A percentile compares a stretch with the other conserved stretches of the same genome.
These are phyloP conservation scores for Macropus fuliginosus DNA, from an alignment of 2,797 vertebrate genomes.

Conservation along the genomic window DNA sequence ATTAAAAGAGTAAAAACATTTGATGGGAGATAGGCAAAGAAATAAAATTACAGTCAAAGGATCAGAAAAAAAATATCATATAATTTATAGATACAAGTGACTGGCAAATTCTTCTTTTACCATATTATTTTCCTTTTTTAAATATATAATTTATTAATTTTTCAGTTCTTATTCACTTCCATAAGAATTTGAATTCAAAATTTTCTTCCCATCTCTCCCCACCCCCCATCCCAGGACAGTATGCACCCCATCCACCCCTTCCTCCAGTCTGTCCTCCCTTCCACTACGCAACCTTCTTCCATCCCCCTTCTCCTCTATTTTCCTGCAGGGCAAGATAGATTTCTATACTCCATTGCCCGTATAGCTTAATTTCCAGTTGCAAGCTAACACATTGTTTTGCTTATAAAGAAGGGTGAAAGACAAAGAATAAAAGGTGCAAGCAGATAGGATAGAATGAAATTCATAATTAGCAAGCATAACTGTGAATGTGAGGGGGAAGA, in stretches of 20 bases:
- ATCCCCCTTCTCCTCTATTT: too few species aligned
- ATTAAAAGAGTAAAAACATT: background rate
- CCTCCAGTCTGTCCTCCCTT: too few species aligned
- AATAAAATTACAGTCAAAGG: background rate
- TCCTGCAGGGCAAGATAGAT: too few species aligned
- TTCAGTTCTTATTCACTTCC: too few species aligned
- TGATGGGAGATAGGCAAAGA: background rate
- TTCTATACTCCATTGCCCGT: too few species aligned
- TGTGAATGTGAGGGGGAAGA: background rate
- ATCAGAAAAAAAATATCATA: background rate
- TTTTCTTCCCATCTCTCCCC: too few species aligned
- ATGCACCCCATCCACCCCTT: too few species aligned
- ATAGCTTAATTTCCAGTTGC: too few species aligned
- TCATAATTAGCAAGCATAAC: background rate
- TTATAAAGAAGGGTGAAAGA: background rate
- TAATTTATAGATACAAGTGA: background rate
- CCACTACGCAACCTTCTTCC: too few species aligned
- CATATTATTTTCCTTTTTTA: background rate
- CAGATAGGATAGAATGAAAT: background rate
- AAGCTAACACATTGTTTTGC: background rate
- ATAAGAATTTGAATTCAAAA: too few species aligned
- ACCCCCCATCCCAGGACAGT: too few species aligned
- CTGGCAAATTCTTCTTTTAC: background rate
- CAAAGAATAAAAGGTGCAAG: background rate
- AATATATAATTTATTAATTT: too few species aligned